Evolutionary conservation across 1,140 invertebrate genomes (phyloP), one percentile per base, ranked within the genome.

Genomic region (Papilio polyxenes): DNA sequence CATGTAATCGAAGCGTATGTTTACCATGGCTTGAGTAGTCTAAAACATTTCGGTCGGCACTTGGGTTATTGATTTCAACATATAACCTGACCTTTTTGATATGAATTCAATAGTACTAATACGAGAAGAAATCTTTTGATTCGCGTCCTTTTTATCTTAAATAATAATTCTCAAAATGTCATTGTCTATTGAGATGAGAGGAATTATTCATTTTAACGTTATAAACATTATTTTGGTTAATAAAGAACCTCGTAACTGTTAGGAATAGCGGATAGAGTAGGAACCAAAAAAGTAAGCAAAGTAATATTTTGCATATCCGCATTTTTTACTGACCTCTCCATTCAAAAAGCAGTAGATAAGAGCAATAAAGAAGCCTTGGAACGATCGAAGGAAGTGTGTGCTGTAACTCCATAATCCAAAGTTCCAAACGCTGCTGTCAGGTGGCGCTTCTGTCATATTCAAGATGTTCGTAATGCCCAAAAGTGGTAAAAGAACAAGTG

Each of bases 291-390:
- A 53, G 15, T 3, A 8, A 53, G 7, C 10, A 53, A 53, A 31
- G 23, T 11, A 53, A 53, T 2, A 53, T 44, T 31, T 51, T 13
- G 49, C n/a, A 17, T 3, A 59, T 3, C n/a, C 0, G 7, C 11
- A 65, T 31, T 65, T 69, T 72, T 37, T 72, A 72, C 76, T 96
- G 94, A 98, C 98, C 96, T 99, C 98, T 77, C 97, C 97, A 87
- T 98, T 98, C 49, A 98, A 92, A 87, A 98, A 98, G 89, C 98
- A 99, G 91, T 98, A 98, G 23, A 98, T 94, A 3, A 97, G 95
- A 0, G 97, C 96, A 44, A 98, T 96, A 87, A 98, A 97, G 83
- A 98, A 97, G 4, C 98, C 98, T 95, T 98, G 97, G 89, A 98
- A 98, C 1, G 98, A 97, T 3, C 96, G 96, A 13, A 98, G 94